These are phyloP conservation scores for Ptychoptera albimana DNA, from an alignment of 2,888 invertebrate species.

Conservation along the genomic window DNA sequence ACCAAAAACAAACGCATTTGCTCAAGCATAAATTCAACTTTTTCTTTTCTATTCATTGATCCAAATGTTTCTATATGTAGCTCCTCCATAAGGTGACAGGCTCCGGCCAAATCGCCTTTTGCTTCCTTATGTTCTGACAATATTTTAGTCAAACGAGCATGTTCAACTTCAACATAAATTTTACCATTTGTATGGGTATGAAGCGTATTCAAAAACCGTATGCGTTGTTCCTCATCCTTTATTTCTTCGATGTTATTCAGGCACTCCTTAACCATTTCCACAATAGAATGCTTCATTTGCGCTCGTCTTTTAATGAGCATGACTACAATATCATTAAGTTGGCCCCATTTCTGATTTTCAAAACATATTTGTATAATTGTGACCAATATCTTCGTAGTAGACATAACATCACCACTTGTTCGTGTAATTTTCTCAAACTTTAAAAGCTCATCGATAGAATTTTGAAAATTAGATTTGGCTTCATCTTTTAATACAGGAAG, in stretches of 20 bases:
- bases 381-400: conserved; percentile 73
- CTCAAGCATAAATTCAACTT: conserved; percentile 82
- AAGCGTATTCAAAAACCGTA: conserved; percentile 82
- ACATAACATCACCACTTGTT: conserved; percentile 77
- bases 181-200: conserved; percentile 86
- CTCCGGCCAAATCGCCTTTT: conserved; percentile 64
- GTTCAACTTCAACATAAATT: conserved; percentile 93
- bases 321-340: conserved; percentile 79
- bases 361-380: conserved; percentile 74
- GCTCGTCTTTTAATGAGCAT: conserved; percentile 69
- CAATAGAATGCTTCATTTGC: conserved; percentile 82
- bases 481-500: conserved; percentile 58
- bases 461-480: conserved; percentile 26
- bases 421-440: conserved; percentile 13
- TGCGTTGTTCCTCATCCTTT: conserved; percentile 65
- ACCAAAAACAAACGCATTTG: conserved; percentile 89
- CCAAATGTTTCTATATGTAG: conserved; percentile 80
- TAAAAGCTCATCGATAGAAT: conserved; percentile 4
- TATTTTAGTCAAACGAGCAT: conserved; percentile 78
- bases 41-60: conserved; percentile 87
- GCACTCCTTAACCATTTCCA: conserved; percentile 84
- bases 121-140: conserved; percentile 61
- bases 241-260: conserved; percentile 73
- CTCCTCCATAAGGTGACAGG: conserved; percentile 80
- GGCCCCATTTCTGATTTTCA: conserved; percentile 74